Evolutionary conservation across 2,797 vertebrate genomes (phyloP).

Genomic region (Ctenopoma kingsleyae): DNA sequence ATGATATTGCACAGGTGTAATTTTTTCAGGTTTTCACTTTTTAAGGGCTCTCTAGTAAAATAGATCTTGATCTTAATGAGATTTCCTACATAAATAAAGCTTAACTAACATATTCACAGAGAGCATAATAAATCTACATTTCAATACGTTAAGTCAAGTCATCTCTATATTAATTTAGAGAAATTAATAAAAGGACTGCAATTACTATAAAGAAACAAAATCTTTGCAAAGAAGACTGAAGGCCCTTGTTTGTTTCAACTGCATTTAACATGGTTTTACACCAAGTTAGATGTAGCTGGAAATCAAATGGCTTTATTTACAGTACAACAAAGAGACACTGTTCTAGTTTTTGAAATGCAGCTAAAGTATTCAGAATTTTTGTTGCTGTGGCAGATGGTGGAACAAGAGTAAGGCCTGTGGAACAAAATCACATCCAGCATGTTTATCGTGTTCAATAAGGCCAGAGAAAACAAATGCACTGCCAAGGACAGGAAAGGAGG

Average conservation of each 20-base stretch:
- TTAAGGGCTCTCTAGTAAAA: too few species aligned
- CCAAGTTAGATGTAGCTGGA: constrained; percentile 34
- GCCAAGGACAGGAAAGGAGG: constrained; percentile 31
- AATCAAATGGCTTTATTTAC: constrained; percentile 45
- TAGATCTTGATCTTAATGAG: too few species aligned
- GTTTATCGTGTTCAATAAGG: constrained; percentile 57
- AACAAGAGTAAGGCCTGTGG: constrained; percentile 58
- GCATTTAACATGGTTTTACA: constrained; percentile 26
- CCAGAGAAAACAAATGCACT: constrained; percentile 53
- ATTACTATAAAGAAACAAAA: constrained; percentile 21
- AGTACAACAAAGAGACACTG: constrained; percentile 58
- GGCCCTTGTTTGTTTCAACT: constrained; percentile 3
- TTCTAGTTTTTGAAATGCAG: constrained; percentile 43
- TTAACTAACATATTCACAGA: background rate
- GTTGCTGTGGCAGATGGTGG: constrained; percentile 57
- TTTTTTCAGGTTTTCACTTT: too few species aligned
- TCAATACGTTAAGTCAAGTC: background rate
- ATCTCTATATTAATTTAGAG: background rate
- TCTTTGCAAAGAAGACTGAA: constrained; percentile 2
- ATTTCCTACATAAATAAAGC: too few species aligned
- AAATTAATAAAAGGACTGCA: constrained; percentile 2
- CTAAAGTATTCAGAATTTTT: constrained; percentile 45
- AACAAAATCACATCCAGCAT: constrained; percentile 56
- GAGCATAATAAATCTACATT: background rate
- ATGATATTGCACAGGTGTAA: too few species aligned